These are phyloP conservation scores for Orchesellides sinensis DNA, from an alignment of 2,888 invertebrate species.

Conservation along the genomic window DNA sequence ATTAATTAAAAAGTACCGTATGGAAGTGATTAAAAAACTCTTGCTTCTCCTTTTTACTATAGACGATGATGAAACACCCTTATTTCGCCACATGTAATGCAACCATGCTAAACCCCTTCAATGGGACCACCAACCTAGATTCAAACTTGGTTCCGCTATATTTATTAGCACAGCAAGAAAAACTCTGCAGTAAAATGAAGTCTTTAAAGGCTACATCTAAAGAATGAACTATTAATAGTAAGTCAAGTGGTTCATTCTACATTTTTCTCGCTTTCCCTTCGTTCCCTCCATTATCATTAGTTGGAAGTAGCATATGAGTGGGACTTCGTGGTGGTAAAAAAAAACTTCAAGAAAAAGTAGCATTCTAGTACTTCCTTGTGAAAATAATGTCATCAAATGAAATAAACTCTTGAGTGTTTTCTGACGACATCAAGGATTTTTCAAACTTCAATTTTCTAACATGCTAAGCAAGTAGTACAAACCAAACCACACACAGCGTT, in stretches of 20 bases:
- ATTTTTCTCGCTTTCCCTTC: too few relatives aligned
- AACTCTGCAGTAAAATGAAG: too few relatives aligned
- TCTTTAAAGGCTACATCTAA: too few relatives aligned
- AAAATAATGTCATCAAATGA: constrained; percentile 5
- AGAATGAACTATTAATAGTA: too few relatives aligned
- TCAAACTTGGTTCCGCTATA: too few relatives aligned
- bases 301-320: background rate
- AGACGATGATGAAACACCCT: background rate
- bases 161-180: too few relatives aligned
- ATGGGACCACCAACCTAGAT: background rate
- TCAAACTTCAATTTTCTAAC: background rate
- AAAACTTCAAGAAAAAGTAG: background rate
- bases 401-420: background rate
- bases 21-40: background rate
- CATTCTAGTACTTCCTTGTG: too few relatives aligned
- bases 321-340: too few relatives aligned
- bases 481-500: background rate
- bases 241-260: too few relatives aligned
- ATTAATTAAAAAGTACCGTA: constrained; percentile 43
- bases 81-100: background rate
- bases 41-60: background rate
- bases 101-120: background rate
- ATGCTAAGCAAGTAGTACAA: background rate
- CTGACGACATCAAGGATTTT: background rate
- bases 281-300: background rate